phyloP scores from a whole-genome alignment of 64 coral and sea anemone genomes.

The Pachyseris speciosa region DNA sequence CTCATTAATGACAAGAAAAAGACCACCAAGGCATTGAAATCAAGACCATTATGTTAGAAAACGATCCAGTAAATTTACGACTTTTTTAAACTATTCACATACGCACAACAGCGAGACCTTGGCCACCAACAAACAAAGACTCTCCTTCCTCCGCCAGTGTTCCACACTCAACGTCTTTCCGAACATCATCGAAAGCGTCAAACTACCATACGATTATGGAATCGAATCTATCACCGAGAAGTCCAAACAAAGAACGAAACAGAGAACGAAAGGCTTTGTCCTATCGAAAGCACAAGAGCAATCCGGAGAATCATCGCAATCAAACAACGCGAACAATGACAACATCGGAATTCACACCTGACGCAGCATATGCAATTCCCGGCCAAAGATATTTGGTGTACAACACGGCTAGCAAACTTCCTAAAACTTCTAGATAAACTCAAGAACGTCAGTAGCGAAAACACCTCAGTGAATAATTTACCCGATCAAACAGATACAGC shows the following conservation, averaged over 20 bases:
- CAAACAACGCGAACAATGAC: slow-evolving; percentile 32
- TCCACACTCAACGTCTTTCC: slow-evolving; percentile 34
- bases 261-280: slow-evolving; percentile 23
- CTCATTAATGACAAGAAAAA: too few relatives aligned
- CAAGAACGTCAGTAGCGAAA: neutral
- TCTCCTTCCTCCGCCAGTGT: slow-evolving; percentile 48
- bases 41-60: too few relatives aligned
- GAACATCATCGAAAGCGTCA: slow-evolving; percentile 56
- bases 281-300: slow-evolving; percentile 42
- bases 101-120: slow-evolving; percentile 46
- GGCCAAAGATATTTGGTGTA: slow-evolving; percentile 31
- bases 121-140: slow-evolving; percentile 45
- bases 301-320: slow-evolving; percentile 31
- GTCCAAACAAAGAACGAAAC: slow-evolving; percentile 23
- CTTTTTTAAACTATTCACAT: too few relatives aligned
- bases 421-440: neutral
- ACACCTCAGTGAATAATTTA: neutral
- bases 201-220: slow-evolving; percentile 20
- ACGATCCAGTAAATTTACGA: too few relatives aligned
- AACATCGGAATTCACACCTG: slow-evolving; percentile 17
- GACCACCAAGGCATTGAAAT: too few relatives aligned
- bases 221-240: slow-evolving; percentile 18
- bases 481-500: neutral
- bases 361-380: slow-evolving; percentile 3
- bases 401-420: slow-evolving; percentile 38